Percentiles rank a stretch among this genome's conserved stretches.
Conservation (phyloP, 1,140 invertebrate genomes). For the Bradynema listronoti region DNA sequence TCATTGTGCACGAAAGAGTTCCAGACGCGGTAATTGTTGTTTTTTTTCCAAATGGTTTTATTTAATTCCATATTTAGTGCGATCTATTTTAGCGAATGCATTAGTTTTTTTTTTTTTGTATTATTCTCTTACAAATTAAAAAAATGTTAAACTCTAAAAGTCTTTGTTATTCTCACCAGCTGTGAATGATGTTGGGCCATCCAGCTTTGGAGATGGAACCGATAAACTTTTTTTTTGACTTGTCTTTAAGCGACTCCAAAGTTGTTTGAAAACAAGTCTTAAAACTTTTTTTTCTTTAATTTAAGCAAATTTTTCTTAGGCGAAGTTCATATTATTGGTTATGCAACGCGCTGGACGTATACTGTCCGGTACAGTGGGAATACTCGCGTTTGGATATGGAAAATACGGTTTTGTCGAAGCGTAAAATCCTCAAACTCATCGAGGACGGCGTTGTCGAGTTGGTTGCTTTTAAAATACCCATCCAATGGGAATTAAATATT, state of each 20-base stretch:
- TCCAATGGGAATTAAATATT: background rate
- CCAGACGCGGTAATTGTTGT: constrained; percentile 67
- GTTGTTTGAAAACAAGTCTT: too few species aligned
- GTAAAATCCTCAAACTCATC: constrained; percentile 93
- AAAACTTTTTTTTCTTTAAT: too few species aligned
- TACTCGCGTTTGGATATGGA: constrained; percentile 90
- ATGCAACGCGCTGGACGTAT: constrained; percentile 88
- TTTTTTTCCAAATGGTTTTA: background rate
- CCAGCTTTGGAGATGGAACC: too few species aligned
- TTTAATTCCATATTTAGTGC: too few species aligned
- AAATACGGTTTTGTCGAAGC: constrained; percentile 94
- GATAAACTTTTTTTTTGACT: too few species aligned
- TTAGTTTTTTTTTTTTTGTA: too few species aligned
- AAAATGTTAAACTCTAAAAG: too few species aligned
- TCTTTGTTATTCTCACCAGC: too few species aligned
- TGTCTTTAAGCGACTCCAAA: too few species aligned
- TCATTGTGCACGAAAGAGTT: constrained; percentile 99
- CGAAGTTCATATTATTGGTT: constrained; percentile 98
- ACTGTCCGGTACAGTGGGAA: constrained; percentile 99
- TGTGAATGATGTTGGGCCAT: too few species aligned
- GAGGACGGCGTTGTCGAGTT: constrained; percentile 73
- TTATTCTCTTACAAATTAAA: too few species aligned
- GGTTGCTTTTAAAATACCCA: constrained; percentile 20
- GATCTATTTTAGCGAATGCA: too few species aligned
- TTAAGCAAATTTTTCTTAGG: constrained; percentile 22